Conservation (phyloP, 2,797 vertebrate genomes). For the Acropternis orthonyx region DNA sequence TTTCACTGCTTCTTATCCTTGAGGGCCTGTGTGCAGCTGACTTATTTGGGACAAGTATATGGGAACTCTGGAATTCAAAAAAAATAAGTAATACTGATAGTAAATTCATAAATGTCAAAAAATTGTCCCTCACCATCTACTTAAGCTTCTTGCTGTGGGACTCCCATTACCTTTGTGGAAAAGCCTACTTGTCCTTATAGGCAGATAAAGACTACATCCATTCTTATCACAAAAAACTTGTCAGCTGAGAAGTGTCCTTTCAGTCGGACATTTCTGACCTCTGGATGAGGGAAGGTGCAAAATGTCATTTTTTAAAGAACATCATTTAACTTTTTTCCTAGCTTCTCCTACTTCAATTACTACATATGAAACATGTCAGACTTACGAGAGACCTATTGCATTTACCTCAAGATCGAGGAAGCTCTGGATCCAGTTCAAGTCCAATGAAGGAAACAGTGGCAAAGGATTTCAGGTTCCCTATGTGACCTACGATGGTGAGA, state of each 20-base stretch:
- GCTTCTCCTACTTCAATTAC: slow-evolving; percentile 93
- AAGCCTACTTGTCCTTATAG: background rate
- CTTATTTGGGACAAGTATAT: background rate
- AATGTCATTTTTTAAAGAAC: background rate
- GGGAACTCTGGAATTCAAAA: background rate
- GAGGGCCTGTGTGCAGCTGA: background rate
- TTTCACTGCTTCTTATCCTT: background rate
- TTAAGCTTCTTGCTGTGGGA: background rate
- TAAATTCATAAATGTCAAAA: background rate
- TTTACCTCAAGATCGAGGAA: slow-evolving; percentile 95
- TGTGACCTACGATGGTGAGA: slow-evolving; percentile 92
- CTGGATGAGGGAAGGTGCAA: background rate
- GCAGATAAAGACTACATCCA: background rate
- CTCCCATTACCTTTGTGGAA: background rate
- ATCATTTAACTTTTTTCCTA: slow-evolving; percentile 53
- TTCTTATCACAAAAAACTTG: background rate
- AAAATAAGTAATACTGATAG: background rate
- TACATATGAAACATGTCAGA: slow-evolving; percentile 97
- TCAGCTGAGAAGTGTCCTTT: background rate
- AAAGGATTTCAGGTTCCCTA: slow-evolving; percentile 98
- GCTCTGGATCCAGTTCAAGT: slow-evolving; percentile 97
- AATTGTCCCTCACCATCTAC: background rate
- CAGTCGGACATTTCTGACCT: background rate
- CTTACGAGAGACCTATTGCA: slow-evolving; percentile 93
- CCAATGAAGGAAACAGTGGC: slow-evolving; percentile 94